These are phyloP conservation scores for Camelus bactrianus DNA, from an alignment of 2,113 vertebrate genomes.

Conservation along the genomic window DNA sequence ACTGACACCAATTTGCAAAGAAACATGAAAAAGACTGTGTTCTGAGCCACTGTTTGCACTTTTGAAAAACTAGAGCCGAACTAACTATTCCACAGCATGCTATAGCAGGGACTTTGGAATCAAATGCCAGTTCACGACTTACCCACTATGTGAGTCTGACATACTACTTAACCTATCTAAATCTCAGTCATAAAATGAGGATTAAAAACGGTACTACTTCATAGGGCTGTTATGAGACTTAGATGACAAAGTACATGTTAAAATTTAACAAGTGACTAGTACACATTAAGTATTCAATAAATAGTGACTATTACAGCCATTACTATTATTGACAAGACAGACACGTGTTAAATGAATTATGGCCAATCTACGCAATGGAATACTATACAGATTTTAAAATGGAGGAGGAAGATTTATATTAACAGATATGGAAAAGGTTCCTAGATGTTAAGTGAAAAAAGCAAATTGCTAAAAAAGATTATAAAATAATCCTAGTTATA, in stretches of 20 bases:
- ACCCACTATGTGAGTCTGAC: neutral
- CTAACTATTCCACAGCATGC: neutral
- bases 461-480: neutral
- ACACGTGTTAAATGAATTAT: neutral
- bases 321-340: neutral
- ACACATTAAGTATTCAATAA: neutral
- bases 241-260: neutral
- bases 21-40: neutral
- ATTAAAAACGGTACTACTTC: neutral
- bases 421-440: neutral
- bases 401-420: neutral
- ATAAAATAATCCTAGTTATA: neutral
- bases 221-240: neutral
- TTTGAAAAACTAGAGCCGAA: neutral
- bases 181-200: neutral
- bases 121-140: neutral
- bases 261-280: neutral
- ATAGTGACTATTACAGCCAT: neutral
- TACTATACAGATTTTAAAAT: neutral
- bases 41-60: neutral
- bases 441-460: constrained; percentile 35
- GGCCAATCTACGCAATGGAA: neutral
- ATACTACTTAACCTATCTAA: neutral
- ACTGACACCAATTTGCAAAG: neutral
- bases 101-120: neutral